Conservation (phyloP, 2,113 vertebrate genomes). For the Xiphias gladius region DNA sequence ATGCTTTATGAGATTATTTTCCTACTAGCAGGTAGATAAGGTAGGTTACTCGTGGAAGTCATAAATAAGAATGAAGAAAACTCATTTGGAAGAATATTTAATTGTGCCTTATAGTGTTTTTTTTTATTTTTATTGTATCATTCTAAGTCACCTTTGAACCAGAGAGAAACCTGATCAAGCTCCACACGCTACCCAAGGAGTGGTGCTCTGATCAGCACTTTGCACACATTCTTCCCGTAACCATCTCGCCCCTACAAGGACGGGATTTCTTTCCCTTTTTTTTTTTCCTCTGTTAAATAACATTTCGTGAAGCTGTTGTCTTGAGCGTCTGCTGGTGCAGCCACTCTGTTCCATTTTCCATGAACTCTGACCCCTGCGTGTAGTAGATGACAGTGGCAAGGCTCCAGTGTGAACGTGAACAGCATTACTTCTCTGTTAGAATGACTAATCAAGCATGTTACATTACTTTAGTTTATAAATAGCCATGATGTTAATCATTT, state of each 20-base stretch:
- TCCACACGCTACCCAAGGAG: slow-evolving; percentile 58
- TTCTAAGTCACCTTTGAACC: slow-evolving; percentile 35
- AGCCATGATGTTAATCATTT: neutral
- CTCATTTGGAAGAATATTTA: neutral
- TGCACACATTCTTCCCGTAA: slow-evolving; percentile 75
- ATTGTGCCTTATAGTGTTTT: neutral
- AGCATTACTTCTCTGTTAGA: neutral
- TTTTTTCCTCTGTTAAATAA: neutral
- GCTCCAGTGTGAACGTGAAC: neutral
- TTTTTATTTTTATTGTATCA: slow-evolving; percentile 34
- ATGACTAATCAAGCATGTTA: neutral
- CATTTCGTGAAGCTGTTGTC: neutral
- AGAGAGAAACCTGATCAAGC: slow-evolving; percentile 32
- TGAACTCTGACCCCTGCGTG: slow-evolving; percentile 24
- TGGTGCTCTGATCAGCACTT: slow-evolving; percentile 73
- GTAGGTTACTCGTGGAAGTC: neutral
- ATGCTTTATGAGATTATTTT: neutral
- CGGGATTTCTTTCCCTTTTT: slow-evolving; percentile 16
- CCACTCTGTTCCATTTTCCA: neutral
- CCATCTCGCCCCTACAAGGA: slow-evolving; percentile 48
- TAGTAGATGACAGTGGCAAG: neutral
- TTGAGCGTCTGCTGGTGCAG: neutral
- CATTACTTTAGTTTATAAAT: neutral
- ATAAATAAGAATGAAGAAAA: neutral
- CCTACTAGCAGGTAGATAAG: neutral